phyloP scores from a whole-genome alignment of 2,888 invertebrate species.

The Palloptera scutellata region DNA sequence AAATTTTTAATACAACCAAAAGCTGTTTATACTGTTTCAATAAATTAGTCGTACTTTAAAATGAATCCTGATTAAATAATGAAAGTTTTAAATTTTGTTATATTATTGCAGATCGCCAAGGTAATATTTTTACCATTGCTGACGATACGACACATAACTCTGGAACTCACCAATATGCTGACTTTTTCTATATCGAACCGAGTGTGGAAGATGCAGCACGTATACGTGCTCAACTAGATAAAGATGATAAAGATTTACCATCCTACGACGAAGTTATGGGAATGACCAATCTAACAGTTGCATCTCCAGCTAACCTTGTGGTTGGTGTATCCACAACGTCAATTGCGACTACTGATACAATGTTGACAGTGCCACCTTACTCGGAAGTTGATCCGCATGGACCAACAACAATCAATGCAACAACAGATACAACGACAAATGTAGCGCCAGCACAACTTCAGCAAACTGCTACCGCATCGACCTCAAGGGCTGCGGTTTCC shows the following conservation, averaged over 20 bases:
- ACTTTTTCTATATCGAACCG: conserved; percentile 57
- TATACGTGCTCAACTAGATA: conserved; percentile 53
- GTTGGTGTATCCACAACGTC: conserved; percentile 24
- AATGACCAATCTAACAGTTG: conserved; percentile 49
- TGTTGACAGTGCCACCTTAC: conserved; percentile 50
- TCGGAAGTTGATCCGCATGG: conserved; percentile 41
- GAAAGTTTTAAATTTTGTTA: not conserved
- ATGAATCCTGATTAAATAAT: not conserved
- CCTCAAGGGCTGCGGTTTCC: conserved; percentile 43
- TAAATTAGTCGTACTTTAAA: too few relatives aligned
- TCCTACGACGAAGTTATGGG: conserved; percentile 61
- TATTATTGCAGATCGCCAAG: conserved; percentile 50
- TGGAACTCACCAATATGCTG: conserved; percentile 47
- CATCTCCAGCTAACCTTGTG: conserved; percentile 24
- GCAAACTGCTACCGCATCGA: conserved; percentile 23
- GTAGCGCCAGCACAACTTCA: conserved; percentile 2
- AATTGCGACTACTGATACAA: conserved; percentile 39
- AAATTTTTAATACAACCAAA: too few relatives aligned
- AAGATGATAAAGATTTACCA: conserved; percentile 60
- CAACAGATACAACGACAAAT: conserved; percentile 6
- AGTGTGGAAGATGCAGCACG: conserved; percentile 51
- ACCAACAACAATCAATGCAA: conserved; percentile 10
- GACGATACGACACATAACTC: conserved; percentile 41
- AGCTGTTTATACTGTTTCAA: too few relatives aligned
- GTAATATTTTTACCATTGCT: conserved; percentile 44